Evolutionary conservation across 2,797 vertebrate species (phyloP), one percentile per base, ranked within the genome.

Genomic region (Pyrocephalus nanus): DNA sequence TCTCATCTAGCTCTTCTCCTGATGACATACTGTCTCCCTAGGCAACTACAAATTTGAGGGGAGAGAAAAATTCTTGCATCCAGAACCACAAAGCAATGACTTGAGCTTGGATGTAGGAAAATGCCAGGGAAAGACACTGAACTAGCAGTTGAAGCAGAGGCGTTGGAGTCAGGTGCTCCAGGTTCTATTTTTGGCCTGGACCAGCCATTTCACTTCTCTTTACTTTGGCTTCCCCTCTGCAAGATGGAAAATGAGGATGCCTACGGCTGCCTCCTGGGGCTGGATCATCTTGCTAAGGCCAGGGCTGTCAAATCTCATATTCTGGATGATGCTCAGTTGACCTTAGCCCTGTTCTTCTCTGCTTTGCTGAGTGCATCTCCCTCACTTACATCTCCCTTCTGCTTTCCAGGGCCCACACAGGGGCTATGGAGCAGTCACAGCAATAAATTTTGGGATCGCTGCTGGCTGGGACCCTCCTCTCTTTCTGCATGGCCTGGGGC

Each of bases 141-240:
- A 36, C 32, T 40, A 72, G 30, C 82, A 86, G 87, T 80, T 76
- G 91, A 92, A 92, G 87, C 78, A 82, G 92, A 95, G 83, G 93
- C 48, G 42, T 85, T 14, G 11, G 78, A 92, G 64, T 93, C 80
- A 50, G 90, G 92, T 90, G 88, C 64, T 86, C 66, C 29, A 22
- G 79, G 26, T 76, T 90, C 92, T 95, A 90, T 95, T 96, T 96
- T 88, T 92, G 88, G n/a, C 55, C 73, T 11, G 51, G 85, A 86
- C 23, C 53, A 74, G 50, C 53, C 53, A 23, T 92, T 86, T 93
- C 65, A 43, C 54, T 90, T 87, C 29, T 18, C 76, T 48, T 76
- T 5, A 16, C 66, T 92, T 74, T 80, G 62, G 53, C 79, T 88
- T 86, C 67, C 60, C 4, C 11, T 53, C 60, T 64, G 67, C 47